A percentile compares a stretch with the other conserved stretches of the same genome.
These are phyloP conservation scores for Cathartes aura DNA, from an alignment of 2,113 vertebrate species.

Conservation along the genomic window DNA sequence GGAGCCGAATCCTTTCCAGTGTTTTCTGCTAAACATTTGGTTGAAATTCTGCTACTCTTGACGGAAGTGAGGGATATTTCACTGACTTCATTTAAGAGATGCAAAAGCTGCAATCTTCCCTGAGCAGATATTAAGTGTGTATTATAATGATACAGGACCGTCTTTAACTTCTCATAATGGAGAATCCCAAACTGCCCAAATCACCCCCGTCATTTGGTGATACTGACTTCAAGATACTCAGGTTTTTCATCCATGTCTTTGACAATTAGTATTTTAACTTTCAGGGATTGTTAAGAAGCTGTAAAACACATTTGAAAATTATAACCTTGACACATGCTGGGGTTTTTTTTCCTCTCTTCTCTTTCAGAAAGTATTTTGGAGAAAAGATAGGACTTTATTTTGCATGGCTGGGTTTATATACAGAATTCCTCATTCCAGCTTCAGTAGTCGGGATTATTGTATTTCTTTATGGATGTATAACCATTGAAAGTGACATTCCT, in stretches of 20 bases:
- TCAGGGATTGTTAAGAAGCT: neutral
- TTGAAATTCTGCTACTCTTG: neutral
- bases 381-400: constrained; percentile 99
- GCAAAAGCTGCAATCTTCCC: neutral
- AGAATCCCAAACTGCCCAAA: neutral
- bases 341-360: neutral
- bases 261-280: neutral
- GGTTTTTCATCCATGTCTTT: neutral
- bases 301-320: neutral
- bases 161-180: neutral
- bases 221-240: neutral
- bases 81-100: neutral
- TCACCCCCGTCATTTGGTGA: neutral
- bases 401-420: constrained; percentile 97
- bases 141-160: neutral
- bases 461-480: constrained; percentile 93
- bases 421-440: constrained; percentile 92
- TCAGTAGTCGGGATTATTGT: constrained; percentile 94
- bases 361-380: constrained; percentile 95
- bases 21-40: neutral
- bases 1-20: neutral
- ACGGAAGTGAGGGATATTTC: neutral
- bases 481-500: constrained; percentile 91
- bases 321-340: neutral
- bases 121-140: neutral